Evolutionary conservation across 2,888 invertebrate genomes (phyloP).

Genomic region (Lasioglossum calceatum): DNA sequence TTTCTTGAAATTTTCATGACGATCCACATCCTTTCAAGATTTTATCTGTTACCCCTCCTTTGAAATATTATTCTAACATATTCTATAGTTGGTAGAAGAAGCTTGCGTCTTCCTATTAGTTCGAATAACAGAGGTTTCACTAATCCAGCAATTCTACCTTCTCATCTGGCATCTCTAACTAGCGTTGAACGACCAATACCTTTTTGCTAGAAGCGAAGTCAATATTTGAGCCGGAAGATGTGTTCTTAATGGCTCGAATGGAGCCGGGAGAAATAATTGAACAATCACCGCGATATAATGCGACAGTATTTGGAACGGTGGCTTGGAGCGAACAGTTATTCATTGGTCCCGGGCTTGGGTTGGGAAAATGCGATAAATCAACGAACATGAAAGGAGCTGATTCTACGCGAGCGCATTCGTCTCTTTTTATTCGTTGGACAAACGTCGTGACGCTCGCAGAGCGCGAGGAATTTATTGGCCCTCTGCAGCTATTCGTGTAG

Average conservation of each 20-base stretch:
- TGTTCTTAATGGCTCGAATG: neutral
- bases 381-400: neutral
- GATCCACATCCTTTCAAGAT: neutral
- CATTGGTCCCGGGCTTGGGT: neutral
- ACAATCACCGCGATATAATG: conserved; percentile 6
- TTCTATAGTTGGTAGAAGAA: neutral
- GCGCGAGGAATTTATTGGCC: conserved; percentile 22
- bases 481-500: conserved; percentile 1
- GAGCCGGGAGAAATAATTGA: neutral
- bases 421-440: conserved; percentile 6
- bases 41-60: neutral
- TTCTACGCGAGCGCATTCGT: neutral
- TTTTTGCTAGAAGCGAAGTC: neutral
- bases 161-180: neutral
- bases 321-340: conserved; percentile 1
- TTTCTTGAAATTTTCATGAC: neutral
- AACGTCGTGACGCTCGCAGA: conserved; percentile 6
- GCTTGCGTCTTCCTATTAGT: neutral
- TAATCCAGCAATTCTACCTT: neutral
- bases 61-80: neutral
- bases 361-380: neutral
- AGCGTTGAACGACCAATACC: neutral
- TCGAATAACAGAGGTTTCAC: neutral
- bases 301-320: neutral
- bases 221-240: conserved; percentile 3